Evolutionary conservation across 2,797 vertebrate genomes (phyloP).

Genomic region (Scomberomorus guttatus): DNA sequence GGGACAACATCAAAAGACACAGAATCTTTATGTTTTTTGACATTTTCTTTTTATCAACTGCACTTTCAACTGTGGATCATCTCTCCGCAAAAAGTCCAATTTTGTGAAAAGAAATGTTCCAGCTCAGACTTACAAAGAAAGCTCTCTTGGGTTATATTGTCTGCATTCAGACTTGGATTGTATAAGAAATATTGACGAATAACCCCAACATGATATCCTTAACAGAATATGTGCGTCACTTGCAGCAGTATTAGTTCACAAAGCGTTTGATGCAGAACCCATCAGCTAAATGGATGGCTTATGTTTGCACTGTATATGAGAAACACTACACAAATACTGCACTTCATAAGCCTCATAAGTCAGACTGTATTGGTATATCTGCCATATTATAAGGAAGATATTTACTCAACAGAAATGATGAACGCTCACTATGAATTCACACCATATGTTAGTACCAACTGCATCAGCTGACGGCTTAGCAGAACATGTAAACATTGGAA

Average conservation of each 20-base stretch:
- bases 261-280: background rate
- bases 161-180: background rate
- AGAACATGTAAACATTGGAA: background rate
- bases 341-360: background rate
- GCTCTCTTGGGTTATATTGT: background rate
- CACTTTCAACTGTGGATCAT: background rate
- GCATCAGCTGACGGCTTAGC: background rate
- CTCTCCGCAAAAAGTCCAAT: background rate
- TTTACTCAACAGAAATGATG: constrained; percentile 3
- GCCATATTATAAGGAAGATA: background rate
- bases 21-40: background rate
- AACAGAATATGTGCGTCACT: background rate
- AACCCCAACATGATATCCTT: background rate
- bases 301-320: background rate
- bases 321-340: background rate
- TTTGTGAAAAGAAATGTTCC: background rate
- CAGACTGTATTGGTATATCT: background rate
- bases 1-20: background rate
- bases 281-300: background rate
- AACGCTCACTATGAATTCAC: background rate
- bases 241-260: background rate
- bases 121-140: background rate
- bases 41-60: background rate
- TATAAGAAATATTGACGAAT: background rate
- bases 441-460: background rate